Percentiles rank a stretch among this genome's conserved stretches.
These are phyloP conservation scores for Polydrusus cervinus DNA, from an alignment of 2,888 invertebrate species.

Conservation along the genomic window DNA sequence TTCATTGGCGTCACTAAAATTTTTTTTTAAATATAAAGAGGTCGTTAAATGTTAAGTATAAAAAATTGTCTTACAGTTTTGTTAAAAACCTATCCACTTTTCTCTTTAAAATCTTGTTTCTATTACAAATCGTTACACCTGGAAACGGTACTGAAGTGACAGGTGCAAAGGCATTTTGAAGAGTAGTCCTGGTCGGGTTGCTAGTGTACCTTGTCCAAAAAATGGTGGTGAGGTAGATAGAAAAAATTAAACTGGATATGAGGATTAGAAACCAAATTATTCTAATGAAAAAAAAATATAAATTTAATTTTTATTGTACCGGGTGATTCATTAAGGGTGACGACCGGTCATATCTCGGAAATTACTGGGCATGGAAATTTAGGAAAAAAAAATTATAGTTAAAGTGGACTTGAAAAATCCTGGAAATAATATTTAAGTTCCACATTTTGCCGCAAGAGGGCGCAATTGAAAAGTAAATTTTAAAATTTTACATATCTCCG, in stretches of 20 bases:
- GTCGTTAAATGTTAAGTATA: too few relatives aligned
- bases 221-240: slow-evolving; percentile 67
- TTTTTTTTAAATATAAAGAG: too few relatives aligned
- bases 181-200: slow-evolving; percentile 67
- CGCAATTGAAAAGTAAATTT: too few relatives aligned
- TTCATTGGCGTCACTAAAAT: slow-evolving; percentile 33
- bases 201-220: slow-evolving; percentile 66
- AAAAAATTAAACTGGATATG: slow-evolving; percentile 60
- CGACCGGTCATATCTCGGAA: too few relatives aligned
- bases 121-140: slow-evolving; percentile 68
- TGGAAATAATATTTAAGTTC: too few relatives aligned
- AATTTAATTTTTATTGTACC: too few relatives aligned
- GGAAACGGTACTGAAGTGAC: slow-evolving; percentile 66
- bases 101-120: slow-evolving; percentile 60
- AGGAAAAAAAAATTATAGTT: too few relatives aligned
- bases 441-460: too few relatives aligned
- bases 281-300: slow-evolving; percentile 55
- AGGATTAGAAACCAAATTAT: slow-evolving; percentile 65
- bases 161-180: slow-evolving; percentile 64
- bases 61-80: slow-evolving; percentile 58
- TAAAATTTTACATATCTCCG: too few relatives aligned
- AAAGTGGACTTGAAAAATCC: too few relatives aligned
- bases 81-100: slow-evolving; percentile 60
- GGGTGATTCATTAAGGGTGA: too few relatives aligned
- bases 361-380: too few relatives aligned